A percentile compares a stretch with the other conserved stretches of the same genome.
Evolutionary conservation across 2,888 invertebrate species (phyloP).

Genomic region (Rhamphomyia laevipes): DNA sequence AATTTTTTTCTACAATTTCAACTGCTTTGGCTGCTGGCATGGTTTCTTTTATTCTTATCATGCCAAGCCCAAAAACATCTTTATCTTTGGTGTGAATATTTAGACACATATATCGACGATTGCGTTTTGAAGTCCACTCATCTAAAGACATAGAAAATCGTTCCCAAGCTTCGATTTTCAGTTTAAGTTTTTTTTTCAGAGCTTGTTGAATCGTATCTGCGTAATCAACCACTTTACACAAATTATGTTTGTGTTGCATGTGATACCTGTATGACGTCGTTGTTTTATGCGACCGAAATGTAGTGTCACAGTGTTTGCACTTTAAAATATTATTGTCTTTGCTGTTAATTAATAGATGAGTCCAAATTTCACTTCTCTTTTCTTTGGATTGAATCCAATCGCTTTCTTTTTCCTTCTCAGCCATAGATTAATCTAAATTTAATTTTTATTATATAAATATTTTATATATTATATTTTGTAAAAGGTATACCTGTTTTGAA

Average conservation of each 20-base stretch:
- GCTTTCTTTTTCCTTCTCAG: no score
- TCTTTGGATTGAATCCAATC: neutral
- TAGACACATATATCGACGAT: no score
- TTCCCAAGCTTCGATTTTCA: neutral
- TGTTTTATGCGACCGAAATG: neutral
- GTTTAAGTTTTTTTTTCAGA: neutral
- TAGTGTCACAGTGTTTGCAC: neutral
- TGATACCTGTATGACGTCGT: constrained; percentile 1
- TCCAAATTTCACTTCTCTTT: neutral
- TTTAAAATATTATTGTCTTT: neutral
- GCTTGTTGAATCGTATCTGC: neutral
- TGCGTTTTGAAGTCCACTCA: no score
- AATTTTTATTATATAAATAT: no score
- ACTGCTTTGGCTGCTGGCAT: neutral
- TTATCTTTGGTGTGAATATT: no score
- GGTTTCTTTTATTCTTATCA: neutral
- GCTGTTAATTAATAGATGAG: neutral
- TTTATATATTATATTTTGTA: no score
- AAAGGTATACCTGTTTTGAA: no score
- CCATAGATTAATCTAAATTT: no score
- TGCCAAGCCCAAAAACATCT: neutral
- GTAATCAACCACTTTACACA: neutral
- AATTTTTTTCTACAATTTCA: constrained; percentile 8
- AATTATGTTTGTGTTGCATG: constrained; percentile 1
- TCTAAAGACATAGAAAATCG: no score